Conservation (phyloP, 2,888 invertebrate species). For the Myathropa florea region DNA sequence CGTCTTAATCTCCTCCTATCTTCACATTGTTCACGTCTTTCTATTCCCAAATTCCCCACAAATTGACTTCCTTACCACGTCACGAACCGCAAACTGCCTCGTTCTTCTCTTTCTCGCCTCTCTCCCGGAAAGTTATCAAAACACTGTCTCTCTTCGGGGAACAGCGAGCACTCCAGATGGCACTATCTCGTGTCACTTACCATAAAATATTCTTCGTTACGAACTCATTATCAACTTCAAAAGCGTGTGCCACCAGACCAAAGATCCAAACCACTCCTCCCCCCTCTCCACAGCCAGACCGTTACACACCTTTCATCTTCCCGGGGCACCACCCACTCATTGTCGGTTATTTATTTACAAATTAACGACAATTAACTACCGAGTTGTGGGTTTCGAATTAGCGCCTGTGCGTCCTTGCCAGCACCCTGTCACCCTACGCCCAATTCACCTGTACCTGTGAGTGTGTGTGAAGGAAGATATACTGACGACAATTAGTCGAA, state of each 20-base stretch:
- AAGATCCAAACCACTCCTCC: too few relatives aligned
- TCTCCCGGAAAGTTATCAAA: too few relatives aligned
- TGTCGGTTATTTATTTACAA: slow-evolving; percentile 52
- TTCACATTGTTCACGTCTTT: too few relatives aligned
- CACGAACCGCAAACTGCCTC: too few relatives aligned
- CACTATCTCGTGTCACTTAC: slow-evolving; percentile 16
- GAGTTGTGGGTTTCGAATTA: slow-evolving; percentile 50
- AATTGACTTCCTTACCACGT: too few relatives aligned
- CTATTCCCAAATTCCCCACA: too few relatives aligned
- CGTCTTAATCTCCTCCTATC: too few relatives aligned
- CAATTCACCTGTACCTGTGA: neutral
- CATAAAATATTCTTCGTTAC: slow-evolving; percentile 18
- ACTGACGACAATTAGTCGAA: slow-evolving; percentile 10
- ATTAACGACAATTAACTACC: slow-evolving; percentile 53
- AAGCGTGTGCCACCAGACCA: neutral
- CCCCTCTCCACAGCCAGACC: too few relatives aligned
- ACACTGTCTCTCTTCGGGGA: neutral
- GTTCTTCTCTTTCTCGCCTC: too few relatives aligned
- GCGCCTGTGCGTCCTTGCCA: slow-evolving; percentile 11
- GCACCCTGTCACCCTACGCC: neutral
- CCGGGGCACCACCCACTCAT: neutral
- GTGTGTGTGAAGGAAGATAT: neutral
- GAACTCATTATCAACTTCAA: slow-evolving; percentile 21
- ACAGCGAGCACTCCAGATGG: neutral
- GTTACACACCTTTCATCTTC: too few relatives aligned